A percentile compares a stretch with the other conserved stretches of the same genome.
These are phyloP conservation scores for Taurulus bubalis DNA, from an alignment of 2,113 vertebrate genomes.

Conservation along the genomic window DNA sequence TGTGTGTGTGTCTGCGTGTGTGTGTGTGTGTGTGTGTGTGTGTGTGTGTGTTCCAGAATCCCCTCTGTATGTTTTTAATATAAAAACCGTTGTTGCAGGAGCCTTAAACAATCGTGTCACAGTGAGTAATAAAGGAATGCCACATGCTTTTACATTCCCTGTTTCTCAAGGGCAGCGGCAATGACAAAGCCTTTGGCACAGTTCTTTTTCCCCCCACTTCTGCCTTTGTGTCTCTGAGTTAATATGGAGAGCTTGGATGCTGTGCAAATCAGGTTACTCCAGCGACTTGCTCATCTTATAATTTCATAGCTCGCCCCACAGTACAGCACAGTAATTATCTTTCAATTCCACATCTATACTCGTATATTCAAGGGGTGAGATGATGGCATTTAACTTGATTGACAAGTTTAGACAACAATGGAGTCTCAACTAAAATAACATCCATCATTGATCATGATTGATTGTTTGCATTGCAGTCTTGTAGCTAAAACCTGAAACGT, in stretches of 20 bases:
- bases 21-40: background rate
- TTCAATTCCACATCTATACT: conserved; percentile 14
- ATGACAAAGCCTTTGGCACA: conserved; percentile 58
- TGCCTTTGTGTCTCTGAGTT: conserved; percentile 44
- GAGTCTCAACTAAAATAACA: background rate
- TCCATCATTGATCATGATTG: background rate
- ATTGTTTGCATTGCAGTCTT: background rate
- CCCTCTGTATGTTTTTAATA: conserved; percentile 3
- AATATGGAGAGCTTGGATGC: conserved; percentile 33
- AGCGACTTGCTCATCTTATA: conserved; percentile 32
- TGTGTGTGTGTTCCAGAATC: background rate
- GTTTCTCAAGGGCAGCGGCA: conserved; percentile 67
- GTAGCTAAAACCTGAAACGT: too few relatives aligned
- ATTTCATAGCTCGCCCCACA: conserved; percentile 12
- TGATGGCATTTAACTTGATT: conserved; percentile 1
- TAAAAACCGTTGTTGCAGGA: background rate
- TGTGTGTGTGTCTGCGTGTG: background rate
- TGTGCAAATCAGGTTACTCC: conserved; percentile 49
- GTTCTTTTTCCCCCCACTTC: conserved; percentile 1
- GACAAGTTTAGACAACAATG: background rate
- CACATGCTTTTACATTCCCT: conserved; percentile 44
- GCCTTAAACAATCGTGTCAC: conserved; percentile 27
- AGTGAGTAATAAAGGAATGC: conserved; percentile 49
- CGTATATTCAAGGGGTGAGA: conserved; percentile 7
- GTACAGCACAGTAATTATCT: background rate